Percentiles rank a stretch among this genome's conserved stretches.
phyloP scores from a whole-genome alignment of 1,140 invertebrate genomes.

The Triops longicaudatus region DNA sequence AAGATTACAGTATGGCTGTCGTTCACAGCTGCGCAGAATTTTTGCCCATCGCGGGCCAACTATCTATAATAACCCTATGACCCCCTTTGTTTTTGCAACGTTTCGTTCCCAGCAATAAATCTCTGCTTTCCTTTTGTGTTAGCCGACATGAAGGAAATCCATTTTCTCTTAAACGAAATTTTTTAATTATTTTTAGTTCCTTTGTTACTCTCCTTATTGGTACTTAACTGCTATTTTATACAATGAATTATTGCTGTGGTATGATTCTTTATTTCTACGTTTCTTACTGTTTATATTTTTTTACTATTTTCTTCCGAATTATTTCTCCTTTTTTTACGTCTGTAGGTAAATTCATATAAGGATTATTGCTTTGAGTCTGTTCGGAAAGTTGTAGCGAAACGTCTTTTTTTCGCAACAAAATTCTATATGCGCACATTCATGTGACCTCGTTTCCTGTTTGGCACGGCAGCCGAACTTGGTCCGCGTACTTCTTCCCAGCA shows the following conservation, averaged over 20 bases:
- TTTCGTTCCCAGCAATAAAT: neutral
- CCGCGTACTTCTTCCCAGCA: neutral
- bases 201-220: neutral
- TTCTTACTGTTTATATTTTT: neutral
- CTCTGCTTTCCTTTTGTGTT: neutral
- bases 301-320: too few species aligned
- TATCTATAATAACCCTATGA: constrained; percentile 2
- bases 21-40: neutral
- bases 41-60: neutral
- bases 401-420: too few species aligned
- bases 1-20: neutral
- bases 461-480: neutral
- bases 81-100: neutral
- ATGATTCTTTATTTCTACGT: constrained; percentile 1
- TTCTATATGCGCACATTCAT: neutral
- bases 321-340: neutral
- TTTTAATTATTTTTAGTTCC: neutral
- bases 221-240: neutral
- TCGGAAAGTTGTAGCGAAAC: too few species aligned
- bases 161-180: too few species aligned
- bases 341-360: neutral
- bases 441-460: neutral
- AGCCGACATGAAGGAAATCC: too few species aligned
- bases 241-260: neutral
- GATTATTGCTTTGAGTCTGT: too few species aligned